Base-by-base conservation (phyloP, 1,140 invertebrate species). In the Drosophila lacteicornis region DNA sequence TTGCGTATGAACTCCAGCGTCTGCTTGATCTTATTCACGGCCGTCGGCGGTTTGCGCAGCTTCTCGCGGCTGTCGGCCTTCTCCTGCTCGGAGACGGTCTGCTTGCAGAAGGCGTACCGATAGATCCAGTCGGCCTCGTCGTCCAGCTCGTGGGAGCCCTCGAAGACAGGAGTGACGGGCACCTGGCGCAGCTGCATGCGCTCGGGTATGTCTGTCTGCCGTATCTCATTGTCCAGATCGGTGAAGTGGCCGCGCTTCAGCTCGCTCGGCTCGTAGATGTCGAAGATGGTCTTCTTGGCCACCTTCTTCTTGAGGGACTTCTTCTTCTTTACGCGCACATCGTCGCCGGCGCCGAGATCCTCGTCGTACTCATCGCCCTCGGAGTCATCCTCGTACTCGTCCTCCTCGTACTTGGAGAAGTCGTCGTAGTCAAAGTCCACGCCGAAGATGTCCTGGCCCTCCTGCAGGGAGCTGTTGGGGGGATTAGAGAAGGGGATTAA, bases 361-460 rank as follows among this genome's bases (percentile, higher is more conserved):
- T 96, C 96, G 68, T 96, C 94, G 82, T 97, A 96, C 57, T 96
- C 95, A 60, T 97, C 96, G 11, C 96, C 95, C 13, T 96, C 96
- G 17, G 96, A 95, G 47, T 96, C 96, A 51, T 97, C 97, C 69
- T 98, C 97, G 88, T 97, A 97, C 73, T 97, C 96, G 62, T 97
- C 97, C 8, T 97, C 97, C 19, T 96, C 97, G 93, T 97, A 97
- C 91, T 97, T 97, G 36, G 96, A 96, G 94, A 99, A 98, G 81
- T 99, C 98, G 75, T 98, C 97, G 93, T 97, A 99, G 93, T 99
- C 98, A 94, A 99, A 99, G 92, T 99, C 98, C 22, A 99, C 98
- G 62, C 99, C 99, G 93, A 99, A 99, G 79, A 99, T 99, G 91
- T 99, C 99, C 93, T 99, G 98, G 58, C 99, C 99, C 93, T 99